Evolutionary conservation across 2,113 vertebrate species (phyloP).

Genomic region (Pachycephala philippinensis): DNA sequence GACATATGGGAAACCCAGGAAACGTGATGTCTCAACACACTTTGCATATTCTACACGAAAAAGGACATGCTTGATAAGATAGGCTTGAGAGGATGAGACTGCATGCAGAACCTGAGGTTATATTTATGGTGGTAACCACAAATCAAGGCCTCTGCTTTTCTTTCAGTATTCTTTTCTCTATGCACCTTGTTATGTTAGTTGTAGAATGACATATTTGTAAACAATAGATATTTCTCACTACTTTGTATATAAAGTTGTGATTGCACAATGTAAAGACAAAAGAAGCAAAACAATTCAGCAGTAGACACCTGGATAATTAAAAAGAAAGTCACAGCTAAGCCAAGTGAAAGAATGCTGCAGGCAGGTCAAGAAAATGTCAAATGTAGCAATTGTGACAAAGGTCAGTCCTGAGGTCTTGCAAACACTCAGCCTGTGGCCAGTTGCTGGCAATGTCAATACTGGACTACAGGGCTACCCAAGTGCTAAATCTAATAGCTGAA

Average conservation of each 20-base stretch:
- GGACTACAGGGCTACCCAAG: background rate
- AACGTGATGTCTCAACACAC: background rate
- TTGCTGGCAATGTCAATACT: background rate
- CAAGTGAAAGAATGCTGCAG: background rate
- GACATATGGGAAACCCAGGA: background rate
- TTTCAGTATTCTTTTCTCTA: background rate
- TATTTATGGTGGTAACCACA: background rate
- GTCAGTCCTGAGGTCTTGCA: background rate
- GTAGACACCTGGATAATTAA: too few relatives aligned
- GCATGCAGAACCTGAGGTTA: background rate
- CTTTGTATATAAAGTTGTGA: background rate
- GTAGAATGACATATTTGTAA: background rate
- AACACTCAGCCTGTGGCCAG: background rate
- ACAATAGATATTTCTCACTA: background rate
- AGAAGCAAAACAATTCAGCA: background rate
- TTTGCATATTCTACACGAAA: background rate
- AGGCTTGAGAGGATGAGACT: background rate
- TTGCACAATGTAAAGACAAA: background rate
- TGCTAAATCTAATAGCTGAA: background rate
- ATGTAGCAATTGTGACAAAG: background rate
- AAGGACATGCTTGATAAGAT: background rate
- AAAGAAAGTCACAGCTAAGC: background rate
- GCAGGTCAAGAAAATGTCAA: background rate
- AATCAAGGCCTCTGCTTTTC: background rate
- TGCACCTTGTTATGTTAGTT: accelerated